phyloP scores from a whole-genome alignment of 2,797 vertebrate species.

The Darevskia mixta region DNA sequence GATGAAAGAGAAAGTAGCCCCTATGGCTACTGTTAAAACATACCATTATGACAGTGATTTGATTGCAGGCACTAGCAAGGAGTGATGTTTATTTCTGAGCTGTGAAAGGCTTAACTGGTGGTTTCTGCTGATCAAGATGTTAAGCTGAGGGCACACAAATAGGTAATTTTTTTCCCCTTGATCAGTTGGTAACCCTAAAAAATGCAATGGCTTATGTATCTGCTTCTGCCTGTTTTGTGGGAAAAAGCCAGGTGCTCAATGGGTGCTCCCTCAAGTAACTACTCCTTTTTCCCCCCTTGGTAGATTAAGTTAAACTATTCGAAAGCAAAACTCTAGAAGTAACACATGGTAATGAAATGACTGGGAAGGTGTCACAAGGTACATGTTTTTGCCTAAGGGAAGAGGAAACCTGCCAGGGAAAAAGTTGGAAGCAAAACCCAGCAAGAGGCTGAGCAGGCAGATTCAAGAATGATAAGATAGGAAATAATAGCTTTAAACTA shows the following conservation, averaged over 20 bases:
- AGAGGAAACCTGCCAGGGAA: not conserved
- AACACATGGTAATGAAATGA: not conserved
- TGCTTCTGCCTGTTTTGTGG: no score
- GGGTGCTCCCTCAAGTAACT: no score
- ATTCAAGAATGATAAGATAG: not conserved
- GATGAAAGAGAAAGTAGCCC: not conserved
- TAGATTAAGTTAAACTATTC: not conserved
- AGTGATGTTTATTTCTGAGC: not conserved
- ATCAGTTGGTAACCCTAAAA: no score
- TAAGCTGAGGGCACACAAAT: no score
- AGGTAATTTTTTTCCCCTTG: no score
- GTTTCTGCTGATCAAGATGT: not conserved
- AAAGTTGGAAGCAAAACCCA: not conserved
- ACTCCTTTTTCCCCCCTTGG: not conserved
- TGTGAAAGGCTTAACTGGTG: constrained; percentile 1
- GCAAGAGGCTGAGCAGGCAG: not conserved
- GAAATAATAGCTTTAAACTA: not conserved
- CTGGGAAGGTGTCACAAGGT: not conserved
- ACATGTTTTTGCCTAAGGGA: not conserved
- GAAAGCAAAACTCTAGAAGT: not conserved
- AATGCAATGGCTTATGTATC: no score
- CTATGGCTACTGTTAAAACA: not conserved
- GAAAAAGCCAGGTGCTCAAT: no score
- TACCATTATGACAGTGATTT: not conserved
- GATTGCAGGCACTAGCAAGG: no score